Conservation (phyloP, 1,140 invertebrate species). For the Euura lappo region DNA sequence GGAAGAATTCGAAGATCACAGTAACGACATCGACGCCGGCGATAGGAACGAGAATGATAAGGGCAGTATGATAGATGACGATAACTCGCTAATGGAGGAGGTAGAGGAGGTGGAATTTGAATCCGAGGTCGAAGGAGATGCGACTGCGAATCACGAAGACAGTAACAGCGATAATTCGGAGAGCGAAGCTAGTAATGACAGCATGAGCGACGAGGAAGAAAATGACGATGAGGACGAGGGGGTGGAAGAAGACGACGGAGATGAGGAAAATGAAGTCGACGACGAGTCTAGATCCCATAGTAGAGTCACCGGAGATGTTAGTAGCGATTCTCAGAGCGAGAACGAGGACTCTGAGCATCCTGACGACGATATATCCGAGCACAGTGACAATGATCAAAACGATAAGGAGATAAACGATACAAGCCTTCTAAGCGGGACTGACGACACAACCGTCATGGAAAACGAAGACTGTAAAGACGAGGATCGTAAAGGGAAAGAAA, state of each 20-base stretch:
- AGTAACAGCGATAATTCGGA: slow-evolving; percentile 25
- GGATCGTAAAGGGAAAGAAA: background rate
- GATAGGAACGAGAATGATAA: slow-evolving; percentile 34
- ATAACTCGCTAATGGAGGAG: slow-evolving; percentile 33
- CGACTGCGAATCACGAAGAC: slow-evolving; percentile 23
- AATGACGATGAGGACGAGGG: slow-evolving; percentile 26
- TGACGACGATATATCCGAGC: slow-evolving; percentile 41
- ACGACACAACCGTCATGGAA: slow-evolving; percentile 34
- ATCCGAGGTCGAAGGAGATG: background rate
- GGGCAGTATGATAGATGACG: slow-evolving; percentile 43
- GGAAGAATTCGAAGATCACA: slow-evolving; percentile 29
- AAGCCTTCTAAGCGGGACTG: slow-evolving; percentile 17
- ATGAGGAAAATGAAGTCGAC: slow-evolving; percentile 30
- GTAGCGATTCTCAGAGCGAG: slow-evolving; percentile 36
- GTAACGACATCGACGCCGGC: slow-evolving; percentile 30
- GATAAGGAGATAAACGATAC: slow-evolving; percentile 21
- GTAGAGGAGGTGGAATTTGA: slow-evolving; percentile 1
- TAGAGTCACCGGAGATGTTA: slow-evolving; percentile 22
- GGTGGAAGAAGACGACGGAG: slow-evolving; percentile 29
- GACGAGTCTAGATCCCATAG: slow-evolving; percentile 22
- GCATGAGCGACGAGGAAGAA: slow-evolving; percentile 26
- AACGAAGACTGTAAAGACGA: slow-evolving; percentile 17
- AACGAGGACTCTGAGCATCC: slow-evolving; percentile 39
- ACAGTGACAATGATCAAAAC: slow-evolving; percentile 28
- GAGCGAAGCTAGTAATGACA: slow-evolving; percentile 22